phyloP scores from a whole-genome alignment of 1,140 invertebrate genomes.

The Cherax quadricarinatus region DNA sequence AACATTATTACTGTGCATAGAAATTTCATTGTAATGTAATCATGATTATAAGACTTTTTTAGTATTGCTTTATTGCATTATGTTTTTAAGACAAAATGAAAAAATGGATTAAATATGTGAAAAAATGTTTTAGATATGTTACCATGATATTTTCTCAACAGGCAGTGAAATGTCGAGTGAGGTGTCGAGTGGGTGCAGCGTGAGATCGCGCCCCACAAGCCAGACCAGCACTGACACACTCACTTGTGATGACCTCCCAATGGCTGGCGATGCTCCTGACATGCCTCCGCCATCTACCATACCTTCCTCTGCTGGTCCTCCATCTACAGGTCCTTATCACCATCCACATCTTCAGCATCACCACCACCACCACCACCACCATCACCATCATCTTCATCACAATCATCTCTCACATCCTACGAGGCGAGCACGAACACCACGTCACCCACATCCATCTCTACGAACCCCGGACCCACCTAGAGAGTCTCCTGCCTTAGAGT shows the following conservation, averaged over 20 bases:
- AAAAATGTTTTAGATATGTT: neutral
- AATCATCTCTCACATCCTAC: constrained; percentile 43
- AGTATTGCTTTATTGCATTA: neutral
- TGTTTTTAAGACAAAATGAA: neutral
- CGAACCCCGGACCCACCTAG: constrained; percentile 58
- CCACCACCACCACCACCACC: constrained; percentile 37
- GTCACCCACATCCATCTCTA: constrained; percentile 61
- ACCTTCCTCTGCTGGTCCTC: constrained; percentile 6
- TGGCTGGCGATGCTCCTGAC: constrained; percentile 66
- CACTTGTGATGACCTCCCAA: constrained; percentile 71
- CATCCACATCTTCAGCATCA: constrained; percentile 40
- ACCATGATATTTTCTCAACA: constrained; percentile 50
- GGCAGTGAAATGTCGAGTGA: constrained; percentile 73
- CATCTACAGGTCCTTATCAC: constrained; percentile 34
- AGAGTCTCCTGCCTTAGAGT: constrained; percentile 59
- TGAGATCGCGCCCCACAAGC: constrained; percentile 72
- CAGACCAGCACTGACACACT: constrained; percentile 73
- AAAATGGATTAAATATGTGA: neutral
- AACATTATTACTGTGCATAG: neutral
- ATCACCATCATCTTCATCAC: constrained; percentile 56
- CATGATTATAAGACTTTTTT: too few relatives aligned
- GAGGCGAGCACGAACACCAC: constrained; percentile 55
- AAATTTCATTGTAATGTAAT: too few relatives aligned
- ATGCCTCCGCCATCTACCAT: constrained; percentile 63
- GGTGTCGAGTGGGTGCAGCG: constrained; percentile 72